Percentiles rank a stretch among this genome's conserved stretches.
Evolutionary conservation across 92 coral and sea anemone species (phyloP).

Genomic region (Virgularia gustaviana): DNA sequence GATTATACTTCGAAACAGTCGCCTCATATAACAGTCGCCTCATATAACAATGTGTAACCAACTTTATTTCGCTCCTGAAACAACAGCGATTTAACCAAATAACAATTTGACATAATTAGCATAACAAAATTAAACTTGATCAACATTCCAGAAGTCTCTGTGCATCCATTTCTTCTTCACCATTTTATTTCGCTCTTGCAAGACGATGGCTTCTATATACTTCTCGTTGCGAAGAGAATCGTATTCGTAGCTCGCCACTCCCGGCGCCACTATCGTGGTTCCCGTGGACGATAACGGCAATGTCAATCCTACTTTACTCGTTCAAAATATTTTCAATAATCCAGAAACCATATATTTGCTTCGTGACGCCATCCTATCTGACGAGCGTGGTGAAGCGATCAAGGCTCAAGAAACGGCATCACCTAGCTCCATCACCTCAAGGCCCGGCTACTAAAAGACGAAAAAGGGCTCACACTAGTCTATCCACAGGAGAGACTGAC

Average conservation of each 20-base stretch:
- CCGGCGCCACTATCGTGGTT: not conserved
- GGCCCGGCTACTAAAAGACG: conserved; percentile 60
- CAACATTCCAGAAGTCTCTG: not conserved
- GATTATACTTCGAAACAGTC: conserved; percentile 58
- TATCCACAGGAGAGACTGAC: conserved; percentile 33
- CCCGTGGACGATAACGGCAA: not conserved
- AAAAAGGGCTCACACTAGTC: conserved; percentile 33
- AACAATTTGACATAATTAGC: conserved; percentile 37
- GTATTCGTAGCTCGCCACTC: conserved; percentile 3
- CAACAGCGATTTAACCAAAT: conserved; percentile 22
- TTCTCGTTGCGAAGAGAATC: conserved; percentile 37
- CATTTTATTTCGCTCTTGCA: conserved; percentile 57
- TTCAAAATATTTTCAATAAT: conserved; percentile 39
- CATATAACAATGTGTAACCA: conserved; percentile 54
- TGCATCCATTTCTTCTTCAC: conserved; percentile 13
- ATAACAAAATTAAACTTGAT: conserved; percentile 28
- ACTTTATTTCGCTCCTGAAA: conserved; percentile 49
- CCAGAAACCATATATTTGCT: conserved; percentile 51
- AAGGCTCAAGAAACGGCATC: conserved; percentile 22
- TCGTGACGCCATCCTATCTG: conserved; percentile 27
- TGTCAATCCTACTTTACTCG: conserved; percentile 23
- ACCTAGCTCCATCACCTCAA: conserved; percentile 23
- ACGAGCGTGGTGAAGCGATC: not conserved
- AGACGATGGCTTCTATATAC: conserved; percentile 21
- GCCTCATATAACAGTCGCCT: conserved; percentile 53